Evolutionary conservation across 2,888 invertebrate genomes (phyloP), one percentile per base, ranked within the genome.

Genomic region (Xestia c-nigrum): DNA sequence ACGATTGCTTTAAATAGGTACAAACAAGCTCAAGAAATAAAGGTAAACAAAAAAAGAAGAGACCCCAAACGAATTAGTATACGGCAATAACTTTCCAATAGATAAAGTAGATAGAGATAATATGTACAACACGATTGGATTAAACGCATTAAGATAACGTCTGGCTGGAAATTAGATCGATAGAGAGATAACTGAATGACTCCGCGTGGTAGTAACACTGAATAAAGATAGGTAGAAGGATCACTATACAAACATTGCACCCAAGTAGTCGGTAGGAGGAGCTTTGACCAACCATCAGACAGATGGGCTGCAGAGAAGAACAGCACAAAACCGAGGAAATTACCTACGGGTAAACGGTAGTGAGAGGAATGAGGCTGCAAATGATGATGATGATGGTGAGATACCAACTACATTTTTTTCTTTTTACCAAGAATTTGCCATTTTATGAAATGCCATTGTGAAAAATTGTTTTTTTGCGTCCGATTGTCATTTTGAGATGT

Each of bases 161-260:
- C 5, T 77, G 78, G 74, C 66, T 72, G 72, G 68, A 70, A 74
- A 77, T 83, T 78, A 74, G 83, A 84, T 84, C 86, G 63, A 84
- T 84, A 79, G 40, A 50, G 3, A 55, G 79, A 83, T 85, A 78
- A 31, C 71, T 64, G 50, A 21, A 59, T 66, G 65, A 72, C 75
- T 71, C 67, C 12, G 3, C 40, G 47, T 59, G 24, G 24, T 61
- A 70, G 19, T 0, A 14, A 24, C 50, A 55, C 40, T 43, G 38
- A 43, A 67, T 31, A 64, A 4, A 50, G 31, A 12, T 0, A 14
- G 47, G 0, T 14, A 74, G 71, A 74, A 81, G 81, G 43, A 57
- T 55, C 73, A 84, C 19, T 40, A 31, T 31, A 14, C 1, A 10
- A 38, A 7, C 5, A 59, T 47, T 47, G 5, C 21, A 63, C 38